Evolutionary conservation across 1,140 invertebrate genomes (phyloP).

Genomic region (Lethocerus indicus): DNA sequence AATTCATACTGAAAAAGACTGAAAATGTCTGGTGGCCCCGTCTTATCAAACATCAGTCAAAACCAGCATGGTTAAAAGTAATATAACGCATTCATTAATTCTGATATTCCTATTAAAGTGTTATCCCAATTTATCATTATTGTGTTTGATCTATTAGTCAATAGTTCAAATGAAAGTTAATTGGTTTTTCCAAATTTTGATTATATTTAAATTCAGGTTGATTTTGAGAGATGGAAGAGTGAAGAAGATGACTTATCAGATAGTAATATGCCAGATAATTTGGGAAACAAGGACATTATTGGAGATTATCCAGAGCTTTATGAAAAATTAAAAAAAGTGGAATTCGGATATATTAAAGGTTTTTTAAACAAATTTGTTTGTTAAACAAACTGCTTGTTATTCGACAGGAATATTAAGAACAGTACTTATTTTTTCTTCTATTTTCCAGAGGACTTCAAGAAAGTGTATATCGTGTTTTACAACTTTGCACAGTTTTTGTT

Average conservation of each 20-base stretch:
- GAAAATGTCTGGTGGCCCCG: slow-evolving; percentile 63
- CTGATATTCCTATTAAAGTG: slow-evolving; percentile 17
- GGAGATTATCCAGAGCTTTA: slow-evolving; percentile 59
- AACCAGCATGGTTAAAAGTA: slow-evolving; percentile 77
- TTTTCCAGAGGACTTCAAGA: slow-evolving; percentile 54
- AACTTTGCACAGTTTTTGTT: slow-evolving; percentile 84
- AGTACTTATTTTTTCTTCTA: slow-evolving; percentile 11
- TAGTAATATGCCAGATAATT: slow-evolving; percentile 40
- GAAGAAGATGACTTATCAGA: slow-evolving; percentile 47
- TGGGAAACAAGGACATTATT: slow-evolving; percentile 22
- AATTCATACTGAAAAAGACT: slow-evolving; percentile 54
- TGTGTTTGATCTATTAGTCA: slow-evolving; percentile 3
- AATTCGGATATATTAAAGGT: slow-evolving; percentile 64
- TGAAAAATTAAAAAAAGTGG: slow-evolving; percentile 56
- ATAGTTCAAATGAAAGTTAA: background rate
- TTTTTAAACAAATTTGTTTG: slow-evolving; percentile 12
- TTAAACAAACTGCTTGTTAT: too few species aligned
- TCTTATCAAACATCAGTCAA: slow-evolving; percentile 54
- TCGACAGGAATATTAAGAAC: too few species aligned
- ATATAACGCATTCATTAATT: slow-evolving; percentile 14
- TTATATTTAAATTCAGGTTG: slow-evolving; percentile 32
- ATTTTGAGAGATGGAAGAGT: slow-evolving; percentile 70
- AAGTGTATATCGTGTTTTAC: slow-evolving; percentile 76
- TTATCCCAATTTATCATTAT: slow-evolving; percentile 2
- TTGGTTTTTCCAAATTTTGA: slow-evolving; percentile 9